A percentile compares a stretch with the other conserved stretches of the same genome.
Conservation (phyloP, 2,113 vertebrate species). For the Otocyon megalotis region DNA sequence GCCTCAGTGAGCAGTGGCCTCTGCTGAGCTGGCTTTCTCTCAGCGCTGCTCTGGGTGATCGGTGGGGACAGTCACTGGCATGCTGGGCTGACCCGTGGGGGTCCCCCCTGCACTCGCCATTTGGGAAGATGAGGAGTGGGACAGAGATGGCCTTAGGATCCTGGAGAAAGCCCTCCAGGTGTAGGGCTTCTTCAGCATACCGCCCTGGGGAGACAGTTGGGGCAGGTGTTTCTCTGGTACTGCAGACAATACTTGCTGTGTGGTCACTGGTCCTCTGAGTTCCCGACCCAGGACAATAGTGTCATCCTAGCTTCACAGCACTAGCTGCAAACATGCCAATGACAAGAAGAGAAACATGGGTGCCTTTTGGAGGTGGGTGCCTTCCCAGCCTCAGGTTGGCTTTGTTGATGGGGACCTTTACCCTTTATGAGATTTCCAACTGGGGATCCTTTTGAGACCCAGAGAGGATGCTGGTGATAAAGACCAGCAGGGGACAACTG, state of each 20-base stretch:
- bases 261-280: background rate
- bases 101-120: fast-evolving
- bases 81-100: background rate
- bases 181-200: fast-evolving
- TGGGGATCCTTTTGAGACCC: background rate
- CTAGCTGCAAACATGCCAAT: fast-evolving
- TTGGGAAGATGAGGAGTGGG: fast-evolving
- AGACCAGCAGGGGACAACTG: fast-evolving
- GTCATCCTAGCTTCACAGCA: fast-evolving
- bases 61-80: fast-evolving
- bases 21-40: background rate
- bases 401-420: background rate
- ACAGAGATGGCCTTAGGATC: fast-evolving
- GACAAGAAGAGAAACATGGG: fast-evolving
- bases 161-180: fast-evolving
- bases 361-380: background rate
- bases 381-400: background rate
- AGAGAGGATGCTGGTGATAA: background rate
- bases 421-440: background rate
- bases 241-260: fast-evolving
- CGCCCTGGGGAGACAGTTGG: fast-evolving
- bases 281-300: background rate
- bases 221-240: background rate
- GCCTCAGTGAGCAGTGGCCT: background rate
- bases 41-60: background rate